These are phyloP conservation scores for Triplophysa rosa DNA, from an alignment of 2,113 vertebrate species.

Conservation along the genomic window DNA sequence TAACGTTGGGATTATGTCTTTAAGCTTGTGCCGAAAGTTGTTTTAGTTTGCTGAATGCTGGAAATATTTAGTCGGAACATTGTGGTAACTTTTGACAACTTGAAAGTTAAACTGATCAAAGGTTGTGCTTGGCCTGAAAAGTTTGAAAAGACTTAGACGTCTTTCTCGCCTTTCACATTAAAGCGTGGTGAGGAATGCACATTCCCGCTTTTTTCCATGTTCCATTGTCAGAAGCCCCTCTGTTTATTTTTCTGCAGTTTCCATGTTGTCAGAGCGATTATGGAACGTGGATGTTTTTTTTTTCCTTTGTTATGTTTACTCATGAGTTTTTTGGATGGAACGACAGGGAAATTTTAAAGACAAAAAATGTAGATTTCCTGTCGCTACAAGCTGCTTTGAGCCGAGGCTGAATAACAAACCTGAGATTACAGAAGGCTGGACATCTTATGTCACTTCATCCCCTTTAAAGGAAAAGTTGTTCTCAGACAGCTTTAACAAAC, in stretches of 20 bases:
- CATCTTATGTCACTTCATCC: slow-evolving; percentile 39
- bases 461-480: slow-evolving; percentile 49
- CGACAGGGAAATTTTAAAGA: slow-evolving; percentile 34
- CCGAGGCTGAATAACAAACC: slow-evolving; percentile 39
- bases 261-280: slow-evolving; percentile 46
- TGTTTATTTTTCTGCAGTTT: slow-evolving; percentile 40
- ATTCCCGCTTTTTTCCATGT: slow-evolving; percentile 32
- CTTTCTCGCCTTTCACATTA: slow-evolving; percentile 13
- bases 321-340: slow-evolving; percentile 29
- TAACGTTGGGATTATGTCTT: not conserved
- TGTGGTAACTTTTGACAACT: not conserved
- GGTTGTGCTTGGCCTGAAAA: not conserved
- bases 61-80: not conserved
- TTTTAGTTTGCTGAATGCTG: not conserved
- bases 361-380: slow-evolving; percentile 37
- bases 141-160: not conserved
- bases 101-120: not conserved
- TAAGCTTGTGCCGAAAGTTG: not conserved
- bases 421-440: slow-evolving; percentile 37
- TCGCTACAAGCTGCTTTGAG: slow-evolving; percentile 34
- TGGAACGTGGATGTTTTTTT: slow-evolving; percentile 41
- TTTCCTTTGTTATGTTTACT: slow-evolving; percentile 48
- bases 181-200: slow-evolving; percentile 19
- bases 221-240: slow-evolving; percentile 31
- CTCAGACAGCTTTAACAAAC: slow-evolving; percentile 31